These are phyloP conservation scores for Pangasius djambal DNA, from an alignment of 2,797 vertebrate genomes.

Conservation along the genomic window DNA sequence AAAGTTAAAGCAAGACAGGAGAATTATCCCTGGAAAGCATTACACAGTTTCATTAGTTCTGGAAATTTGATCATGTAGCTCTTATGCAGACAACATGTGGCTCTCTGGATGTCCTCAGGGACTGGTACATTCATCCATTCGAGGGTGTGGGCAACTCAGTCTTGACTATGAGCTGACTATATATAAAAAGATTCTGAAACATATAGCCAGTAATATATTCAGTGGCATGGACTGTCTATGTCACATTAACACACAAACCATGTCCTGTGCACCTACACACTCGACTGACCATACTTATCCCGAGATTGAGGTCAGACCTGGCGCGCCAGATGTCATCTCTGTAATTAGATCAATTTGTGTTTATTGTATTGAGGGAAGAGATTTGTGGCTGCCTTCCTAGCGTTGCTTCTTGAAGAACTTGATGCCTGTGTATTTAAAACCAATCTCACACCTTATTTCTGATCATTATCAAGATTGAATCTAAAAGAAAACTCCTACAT, in stretches of 20 bases:
- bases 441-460: no score
- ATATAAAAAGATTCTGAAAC: not conserved
- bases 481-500: not conserved
- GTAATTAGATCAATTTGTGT: conserved; percentile 19
- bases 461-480: not conserved
- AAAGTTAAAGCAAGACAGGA: conserved; percentile 4
- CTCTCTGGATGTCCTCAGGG: not conserved
- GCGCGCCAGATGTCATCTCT: not conserved
- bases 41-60: conserved; percentile 28
- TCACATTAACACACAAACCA: not conserved
- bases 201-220: not conserved
- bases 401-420: not conserved
- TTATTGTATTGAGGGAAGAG: not conserved
- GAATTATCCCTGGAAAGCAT: not conserved
- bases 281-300: not conserved
- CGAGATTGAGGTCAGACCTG: conserved; percentile 12
- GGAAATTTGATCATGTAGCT: conserved; percentile 10
- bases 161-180: not conserved
- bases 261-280: not conserved
- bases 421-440: not conserved
- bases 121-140: not conserved
- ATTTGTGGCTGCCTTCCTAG: not conserved
- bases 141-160: not conserved
- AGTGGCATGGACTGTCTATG: not conserved
- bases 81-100: not conserved